phyloP scores from a whole-genome alignment of 2,888 invertebrate species.

The Trichopoda pennipes region DNA sequence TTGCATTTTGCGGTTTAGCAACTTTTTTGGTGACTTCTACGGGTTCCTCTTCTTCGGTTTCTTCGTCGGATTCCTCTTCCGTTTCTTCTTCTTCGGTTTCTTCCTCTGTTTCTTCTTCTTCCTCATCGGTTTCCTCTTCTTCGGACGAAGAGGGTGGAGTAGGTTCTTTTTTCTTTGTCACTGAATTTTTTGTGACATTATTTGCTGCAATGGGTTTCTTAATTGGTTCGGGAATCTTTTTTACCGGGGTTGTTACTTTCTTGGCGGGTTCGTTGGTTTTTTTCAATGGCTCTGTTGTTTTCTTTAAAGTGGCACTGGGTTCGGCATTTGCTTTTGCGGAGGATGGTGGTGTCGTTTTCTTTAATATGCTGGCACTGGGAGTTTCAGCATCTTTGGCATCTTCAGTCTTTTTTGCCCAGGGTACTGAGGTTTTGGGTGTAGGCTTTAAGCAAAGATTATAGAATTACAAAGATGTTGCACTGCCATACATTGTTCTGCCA shows the following conservation, averaged over 20 bases:
- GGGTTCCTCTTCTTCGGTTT: not conserved
- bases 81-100: conserved; percentile 69
- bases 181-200: conserved; percentile 33
- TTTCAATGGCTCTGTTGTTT: conserved; percentile 70
- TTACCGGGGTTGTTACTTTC: conserved; percentile 68
- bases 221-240: conserved; percentile 69
- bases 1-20: conserved; percentile 67
- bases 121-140: conserved; percentile 70
- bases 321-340: conserved; percentile 66
- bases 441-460: too few relatives aligned
- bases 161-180: conserved; percentile 77
- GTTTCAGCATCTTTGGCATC: conserved; percentile 70
- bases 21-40: conserved; percentile 67
- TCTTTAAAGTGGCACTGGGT: conserved; percentile 68
- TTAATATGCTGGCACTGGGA: conserved; percentile 58
- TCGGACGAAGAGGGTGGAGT: conserved; percentile 75
- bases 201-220: conserved; percentile 28
- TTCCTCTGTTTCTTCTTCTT: conserved; percentile 66
- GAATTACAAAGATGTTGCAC: too few relatives aligned
- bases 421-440: conserved; percentile 80
- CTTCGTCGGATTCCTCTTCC: conserved; percentile 69
- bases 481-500: too few relatives aligned
- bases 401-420: conserved; percentile 81
- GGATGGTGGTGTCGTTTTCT: conserved; percentile 60
- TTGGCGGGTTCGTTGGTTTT: conserved; percentile 67